These are phyloP conservation scores for Moxostoma hubbsi DNA, from an alignment of 2,797 vertebrate species.

Conservation along the genomic window DNA sequence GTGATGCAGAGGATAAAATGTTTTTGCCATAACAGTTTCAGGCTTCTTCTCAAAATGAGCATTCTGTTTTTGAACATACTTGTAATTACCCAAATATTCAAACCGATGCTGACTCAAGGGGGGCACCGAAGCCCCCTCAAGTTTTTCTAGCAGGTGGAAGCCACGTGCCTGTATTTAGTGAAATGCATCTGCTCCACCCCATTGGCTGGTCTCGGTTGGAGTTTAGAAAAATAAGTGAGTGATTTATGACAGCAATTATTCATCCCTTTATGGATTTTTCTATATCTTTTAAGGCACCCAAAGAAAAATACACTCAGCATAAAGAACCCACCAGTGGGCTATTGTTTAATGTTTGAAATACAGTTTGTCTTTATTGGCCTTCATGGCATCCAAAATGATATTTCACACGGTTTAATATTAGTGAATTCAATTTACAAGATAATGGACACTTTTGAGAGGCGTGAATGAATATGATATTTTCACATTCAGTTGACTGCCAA, in stretches of 20 bases:
- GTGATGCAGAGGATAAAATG: background rate
- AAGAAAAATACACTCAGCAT: slow-evolving; percentile 66
- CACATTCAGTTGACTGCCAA: background rate
- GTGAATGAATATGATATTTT: slow-evolving; percentile 4
- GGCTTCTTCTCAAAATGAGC: too few species aligned
- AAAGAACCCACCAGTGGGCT: slow-evolving; percentile 66
- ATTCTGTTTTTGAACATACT: slow-evolving; percentile 3
- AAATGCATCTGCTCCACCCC: slow-evolving; percentile 63
- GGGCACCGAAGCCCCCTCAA: background rate
- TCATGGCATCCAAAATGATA: slow-evolving; percentile 44
- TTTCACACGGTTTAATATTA: background rate
- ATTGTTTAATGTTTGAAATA: slow-evolving; percentile 68
- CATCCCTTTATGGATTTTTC: slow-evolving; percentile 71
- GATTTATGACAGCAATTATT: slow-evolving; percentile 82
- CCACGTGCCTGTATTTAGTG: slow-evolving; percentile 76
- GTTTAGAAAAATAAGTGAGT: slow-evolving; percentile 67
- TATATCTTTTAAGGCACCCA: slow-evolving; percentile 61
- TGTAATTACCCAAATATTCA: background rate
- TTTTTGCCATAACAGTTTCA: background rate
- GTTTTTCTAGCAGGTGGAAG: slow-evolving; percentile 75
- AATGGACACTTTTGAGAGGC: background rate
- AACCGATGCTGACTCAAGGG: background rate
- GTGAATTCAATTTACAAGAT: background rate
- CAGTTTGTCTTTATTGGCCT: slow-evolving; percentile 50
- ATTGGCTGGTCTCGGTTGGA: slow-evolving; percentile 65